phyloP scores from a whole-genome alignment of 1,140 invertebrate genomes.

The Campoletis sonorensis region DNA sequence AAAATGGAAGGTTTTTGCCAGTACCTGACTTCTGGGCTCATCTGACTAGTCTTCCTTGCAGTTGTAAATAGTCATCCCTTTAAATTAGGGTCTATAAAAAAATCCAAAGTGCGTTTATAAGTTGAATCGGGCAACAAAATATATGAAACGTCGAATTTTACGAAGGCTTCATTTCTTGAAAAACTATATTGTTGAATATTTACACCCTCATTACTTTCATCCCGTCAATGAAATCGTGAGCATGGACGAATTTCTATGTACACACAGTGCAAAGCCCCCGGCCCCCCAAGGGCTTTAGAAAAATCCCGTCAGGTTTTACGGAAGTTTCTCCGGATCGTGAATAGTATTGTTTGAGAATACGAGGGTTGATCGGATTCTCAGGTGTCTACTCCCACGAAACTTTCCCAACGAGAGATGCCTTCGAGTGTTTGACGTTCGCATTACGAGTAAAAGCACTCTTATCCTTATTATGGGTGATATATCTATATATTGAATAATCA shows the following conservation, averaged over 20 bases:
- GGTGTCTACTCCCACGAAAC: constrained; percentile 68
- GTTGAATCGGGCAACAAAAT: too few relatives aligned
- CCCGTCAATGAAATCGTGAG: background rate
- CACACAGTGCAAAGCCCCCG: background rate
- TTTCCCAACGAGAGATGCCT: constrained; percentile 48
- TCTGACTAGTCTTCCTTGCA: too few relatives aligned
- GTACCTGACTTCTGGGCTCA: too few relatives aligned
- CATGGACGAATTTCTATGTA: background rate
- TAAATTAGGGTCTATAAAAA: too few relatives aligned
- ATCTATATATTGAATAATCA: background rate
- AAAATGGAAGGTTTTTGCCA: too few relatives aligned
- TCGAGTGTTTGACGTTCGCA: constrained; percentile 71
- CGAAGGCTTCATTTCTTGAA: background rate
- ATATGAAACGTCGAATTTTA: background rate
- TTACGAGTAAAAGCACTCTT: constrained; percentile 69
- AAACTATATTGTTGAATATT: background rate
- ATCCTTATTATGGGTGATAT: background rate
- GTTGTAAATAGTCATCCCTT: too few relatives aligned
- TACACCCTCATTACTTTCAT: background rate
- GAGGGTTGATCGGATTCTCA: constrained; percentile 57
- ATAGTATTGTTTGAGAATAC: background rate
- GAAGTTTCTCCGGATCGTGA: background rate
- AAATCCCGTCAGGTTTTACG: background rate
- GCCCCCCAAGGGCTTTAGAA: background rate
- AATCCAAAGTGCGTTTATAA: too few relatives aligned